These are phyloP conservation scores for Biston betularia DNA, from an alignment of 2,888 invertebrate species.

Conservation along the genomic window DNA sequence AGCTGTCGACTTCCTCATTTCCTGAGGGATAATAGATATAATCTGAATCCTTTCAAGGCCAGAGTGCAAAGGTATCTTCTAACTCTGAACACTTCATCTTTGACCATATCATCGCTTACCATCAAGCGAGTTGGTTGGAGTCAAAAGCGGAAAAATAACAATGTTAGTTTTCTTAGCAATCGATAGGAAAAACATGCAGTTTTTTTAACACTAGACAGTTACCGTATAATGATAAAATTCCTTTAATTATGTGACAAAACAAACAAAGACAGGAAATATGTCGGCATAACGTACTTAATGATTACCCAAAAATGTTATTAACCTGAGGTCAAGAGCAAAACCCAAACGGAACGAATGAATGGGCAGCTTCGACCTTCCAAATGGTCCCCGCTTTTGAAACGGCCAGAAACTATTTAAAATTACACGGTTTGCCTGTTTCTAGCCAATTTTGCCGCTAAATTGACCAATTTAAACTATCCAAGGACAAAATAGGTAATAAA, in stretches of 20 bases:
- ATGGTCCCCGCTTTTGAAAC: slow-evolving; percentile 46
- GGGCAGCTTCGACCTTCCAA: slow-evolving; percentile 34
- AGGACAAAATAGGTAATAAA: slow-evolving; percentile 70
- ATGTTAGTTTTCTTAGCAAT: too few species aligned
- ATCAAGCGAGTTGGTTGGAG: too few species aligned
- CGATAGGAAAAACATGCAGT: too few species aligned
- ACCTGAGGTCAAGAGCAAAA: slow-evolving; percentile 39
- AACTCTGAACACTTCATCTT: too few species aligned
- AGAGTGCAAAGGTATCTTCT: too few species aligned
- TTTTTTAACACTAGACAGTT: neutral
- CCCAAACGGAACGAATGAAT: slow-evolving; percentile 34
- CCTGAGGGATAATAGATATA: too few species aligned
- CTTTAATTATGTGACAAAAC: slow-evolving; percentile 6
- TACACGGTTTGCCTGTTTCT: slow-evolving; percentile 62
- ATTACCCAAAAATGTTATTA: slow-evolving; percentile 13
- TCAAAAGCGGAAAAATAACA: too few species aligned
- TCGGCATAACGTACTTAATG: neutral
- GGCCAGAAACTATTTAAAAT: slow-evolving; percentile 65
- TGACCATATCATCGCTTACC: too few species aligned
- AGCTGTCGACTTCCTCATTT: too few species aligned
- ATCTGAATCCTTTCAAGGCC: too few species aligned
- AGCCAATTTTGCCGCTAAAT: slow-evolving; percentile 67
- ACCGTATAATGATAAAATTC: neutral
- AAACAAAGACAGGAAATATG: neutral
- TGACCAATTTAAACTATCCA: slow-evolving; percentile 70